Base-by-base conservation (phyloP, 2,888 invertebrate species). In the Palloptera scutellata region DNA sequence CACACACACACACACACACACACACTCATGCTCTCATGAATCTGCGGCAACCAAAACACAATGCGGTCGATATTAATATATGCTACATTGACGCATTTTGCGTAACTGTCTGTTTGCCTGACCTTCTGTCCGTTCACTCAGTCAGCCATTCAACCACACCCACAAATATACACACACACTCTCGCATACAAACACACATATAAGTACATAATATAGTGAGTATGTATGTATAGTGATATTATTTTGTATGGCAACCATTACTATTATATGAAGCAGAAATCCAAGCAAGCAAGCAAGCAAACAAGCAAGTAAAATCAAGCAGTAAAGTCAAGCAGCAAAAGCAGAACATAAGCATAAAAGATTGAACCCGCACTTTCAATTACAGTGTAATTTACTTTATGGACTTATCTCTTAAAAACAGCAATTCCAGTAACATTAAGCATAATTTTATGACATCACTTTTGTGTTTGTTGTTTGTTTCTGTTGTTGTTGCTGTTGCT, bases 371-470 rank as follows among this genome's bases (percentile, higher is more conserved):
- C 78, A 79, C 79, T 79, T 83, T 83, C 83, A 82, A 82, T 82
- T 82, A 78, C 77, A 78, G 75, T 79, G 80, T 80, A 80, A 82
- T 83, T 82, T 79, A 79, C 78, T 80, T 81, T 81, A 81, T 79
- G 80, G 77, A 80, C 80, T 80, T 81, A 82, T 81, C 82, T 80
- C 75, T 75, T 73, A 75, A 79, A 77, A 81, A 79, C 79, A 80
- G 80, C 80, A 79, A 82, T 82, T 82, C 82, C 80, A 79, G 77
- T 78, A 78, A 81, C 83, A 81, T 82, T 82, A 79, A 83, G 79
- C 79, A 81, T 84, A 83, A 83, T 83, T 84, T 84, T 80, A 84
- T 82, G 81, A 78, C 78, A 81, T 78, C 79, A 79, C 78, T 78
- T 76, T 76, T 75, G 12, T 45, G 42, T 17, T n/a, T 12, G 19